Percentiles rank a stretch among this genome's conserved stretches.
Evolutionary conservation across 2,797 vertebrate species (phyloP).

Genomic region (Merluccius polli): DNA sequence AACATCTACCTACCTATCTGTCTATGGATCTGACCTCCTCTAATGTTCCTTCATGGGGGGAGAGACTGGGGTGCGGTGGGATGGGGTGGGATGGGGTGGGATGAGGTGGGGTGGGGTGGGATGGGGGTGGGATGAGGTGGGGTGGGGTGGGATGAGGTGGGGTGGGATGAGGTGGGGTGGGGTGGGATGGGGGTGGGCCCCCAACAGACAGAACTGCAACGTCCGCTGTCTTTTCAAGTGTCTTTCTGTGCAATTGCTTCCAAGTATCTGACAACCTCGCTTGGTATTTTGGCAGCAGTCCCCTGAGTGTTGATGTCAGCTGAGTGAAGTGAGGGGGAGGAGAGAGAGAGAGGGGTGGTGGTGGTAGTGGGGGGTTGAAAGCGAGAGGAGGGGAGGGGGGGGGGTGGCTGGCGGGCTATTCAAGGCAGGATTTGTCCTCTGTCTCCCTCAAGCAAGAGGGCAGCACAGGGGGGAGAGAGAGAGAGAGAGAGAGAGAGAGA

Average conservation of each 20-base stretch:
- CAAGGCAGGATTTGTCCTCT: constrained; percentile 78
- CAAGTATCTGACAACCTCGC: constrained; percentile 75
- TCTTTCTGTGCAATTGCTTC: constrained; percentile 62
- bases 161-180: constrained; percentile 22
- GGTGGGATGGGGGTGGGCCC: too few relatives aligned
- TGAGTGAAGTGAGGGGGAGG: constrained; percentile 50
- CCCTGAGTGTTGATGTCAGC: constrained; percentile 79
- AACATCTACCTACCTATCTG: not conserved
- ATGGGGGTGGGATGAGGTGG: not conserved
- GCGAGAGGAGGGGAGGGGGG: constrained; percentile 30
- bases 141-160: not conserved
- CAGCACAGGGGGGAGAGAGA: constrained; percentile 29
- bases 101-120: too few relatives aligned
- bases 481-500: constrained; percentile 56
- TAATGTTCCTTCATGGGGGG: not conserved
- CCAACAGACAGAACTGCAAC: constrained; percentile 43
- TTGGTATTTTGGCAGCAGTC: constrained; percentile 76
- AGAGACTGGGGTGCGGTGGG: not conserved
- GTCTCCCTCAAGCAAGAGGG: constrained; percentile 59
- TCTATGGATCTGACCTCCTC: too few relatives aligned
- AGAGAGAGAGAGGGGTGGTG: constrained; percentile 31
- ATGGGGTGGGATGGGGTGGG: too few relatives aligned
- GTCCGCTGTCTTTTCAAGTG: constrained; percentile 44
- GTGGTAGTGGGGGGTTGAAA: too few relatives aligned
- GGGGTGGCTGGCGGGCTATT: constrained; percentile 69